phyloP scores from a whole-genome alignment of 2,113 vertebrate species.

The Cepphus grylle region DNA sequence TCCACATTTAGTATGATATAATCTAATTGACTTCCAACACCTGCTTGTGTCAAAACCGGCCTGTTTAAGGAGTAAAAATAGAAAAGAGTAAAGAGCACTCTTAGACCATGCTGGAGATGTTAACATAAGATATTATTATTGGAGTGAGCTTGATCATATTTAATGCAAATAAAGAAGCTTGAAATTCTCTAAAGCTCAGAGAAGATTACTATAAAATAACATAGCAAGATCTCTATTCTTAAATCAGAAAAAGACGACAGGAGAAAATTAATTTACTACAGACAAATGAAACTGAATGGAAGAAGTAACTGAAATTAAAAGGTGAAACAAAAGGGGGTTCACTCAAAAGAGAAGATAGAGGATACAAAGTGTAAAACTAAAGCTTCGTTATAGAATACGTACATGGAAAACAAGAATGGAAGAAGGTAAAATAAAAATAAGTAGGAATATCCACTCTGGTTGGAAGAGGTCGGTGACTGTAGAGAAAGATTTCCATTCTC shows the following conservation, averaged over 20 bases:
- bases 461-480: neutral
- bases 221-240: neutral
- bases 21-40: neutral
- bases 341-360: neutral
- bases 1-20: neutral
- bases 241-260: neutral
- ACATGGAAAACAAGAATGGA: neutral
- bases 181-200: neutral
- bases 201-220: neutral
- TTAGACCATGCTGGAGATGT: neutral
- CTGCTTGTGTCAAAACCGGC: neutral
- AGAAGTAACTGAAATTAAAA: neutral
- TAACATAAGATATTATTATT: neutral
- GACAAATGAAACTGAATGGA: neutral
- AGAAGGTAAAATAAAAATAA: neutral
- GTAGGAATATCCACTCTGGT: neutral
- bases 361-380: neutral
- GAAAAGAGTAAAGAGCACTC: neutral
- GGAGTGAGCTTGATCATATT: neutral
- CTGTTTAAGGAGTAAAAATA: neutral
- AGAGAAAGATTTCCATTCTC: neutral
- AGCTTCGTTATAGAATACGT: neutral
- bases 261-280: neutral
- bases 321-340: neutral
- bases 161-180: slow-evolving; percentile 12